phyloP scores from a whole-genome alignment of 2,113 vertebrate species.

The Embiotoca jacksoni region DNA sequence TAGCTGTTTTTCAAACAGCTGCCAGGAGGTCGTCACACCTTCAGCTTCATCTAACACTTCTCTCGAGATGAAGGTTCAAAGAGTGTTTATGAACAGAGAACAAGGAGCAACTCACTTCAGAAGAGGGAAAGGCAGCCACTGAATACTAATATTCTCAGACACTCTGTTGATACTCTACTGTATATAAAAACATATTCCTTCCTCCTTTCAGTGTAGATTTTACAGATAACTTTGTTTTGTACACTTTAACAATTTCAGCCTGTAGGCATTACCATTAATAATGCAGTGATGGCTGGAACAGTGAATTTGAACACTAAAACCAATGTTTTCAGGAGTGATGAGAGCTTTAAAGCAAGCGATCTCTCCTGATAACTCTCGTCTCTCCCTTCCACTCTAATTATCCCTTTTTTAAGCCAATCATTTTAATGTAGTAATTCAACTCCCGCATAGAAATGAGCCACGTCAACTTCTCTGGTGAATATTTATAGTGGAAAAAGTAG shows the following conservation, averaged over 20 bases:
- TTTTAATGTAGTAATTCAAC: conserved; percentile 90
- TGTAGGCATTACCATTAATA: conserved; percentile 41
- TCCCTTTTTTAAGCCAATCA: conserved; percentile 88
- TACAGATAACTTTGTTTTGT: conserved; percentile 43
- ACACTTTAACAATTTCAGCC: conserved; percentile 25
- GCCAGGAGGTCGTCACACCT: not conserved
- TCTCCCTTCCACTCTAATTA: conserved; percentile 86
- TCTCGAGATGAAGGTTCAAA: conserved; percentile 16
- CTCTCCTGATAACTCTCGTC: conserved; percentile 76
- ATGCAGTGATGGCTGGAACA: conserved; percentile 16
- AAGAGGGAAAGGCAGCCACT: not conserved
- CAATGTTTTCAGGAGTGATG: conserved; percentile 44
- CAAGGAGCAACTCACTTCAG: not conserved
- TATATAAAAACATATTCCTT: conserved; percentile 7
- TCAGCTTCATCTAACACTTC: not conserved
- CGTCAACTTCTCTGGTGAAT: conserved; percentile 91
- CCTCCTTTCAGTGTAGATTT: conserved; percentile 30
- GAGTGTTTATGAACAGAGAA: conserved; percentile 5
- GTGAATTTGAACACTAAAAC: conserved; percentile 17
- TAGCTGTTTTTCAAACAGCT: not conserved
- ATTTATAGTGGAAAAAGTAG: conserved; percentile 94
- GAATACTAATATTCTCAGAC: conserved; percentile 12
- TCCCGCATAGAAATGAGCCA: conserved; percentile 89
- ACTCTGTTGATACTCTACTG: not conserved
- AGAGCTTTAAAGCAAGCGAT: conserved; percentile 39